Base-by-base conservation (phyloP, 2,113 vertebrate genomes). In the Cynocephalus volans region DNA sequence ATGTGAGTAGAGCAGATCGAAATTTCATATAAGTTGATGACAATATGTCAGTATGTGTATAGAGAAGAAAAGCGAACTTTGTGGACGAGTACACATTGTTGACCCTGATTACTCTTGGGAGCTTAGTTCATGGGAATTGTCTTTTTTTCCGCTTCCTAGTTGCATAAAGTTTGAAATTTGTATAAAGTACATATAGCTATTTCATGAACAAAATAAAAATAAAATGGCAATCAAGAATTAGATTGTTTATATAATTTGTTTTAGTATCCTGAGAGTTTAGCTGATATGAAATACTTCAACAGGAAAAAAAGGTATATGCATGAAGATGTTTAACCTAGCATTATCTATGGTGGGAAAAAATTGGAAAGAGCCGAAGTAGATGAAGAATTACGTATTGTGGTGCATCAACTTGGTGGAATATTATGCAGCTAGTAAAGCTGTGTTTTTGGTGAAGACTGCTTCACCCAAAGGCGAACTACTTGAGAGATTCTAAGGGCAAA, bases 141-240 rank as follows among this genome's bases (percentile, higher is more conserved):
- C 9, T 92, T 82, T 81, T 94, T 48, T 26, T 84, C 50, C 45
- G 4, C 21, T 48, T 26, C n/a, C 33, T 64, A 88, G 26, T 18
- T 62, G 13, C 81, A 72, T 21, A 60, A 70, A 72, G 12, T 52
- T 24, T 52, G 50, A 86, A 69, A 56, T 75, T 89, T 83, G 2
- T 58, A 11, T 56, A 56, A 23, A 76, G 23, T 58, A 26, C 28
- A 76, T 48, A 36, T 36, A 83, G 48, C 60, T 64, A 69, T 84
- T 76, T 95, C n/a, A 54, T 58, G 50, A 50, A 67, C 45, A 82
- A 76, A 84, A 58, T 45, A 65, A 95, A 90, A 76, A 36, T 70
- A 86, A 69, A 19, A 65, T 58, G 13, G 12, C 52, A 70, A 41
- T 45, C 2, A 76, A 90, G 7, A 67, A 48, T 83, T 95, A 67